Evolutionary conservation across 92 coral and sea anemone species (phyloP).

Genomic region (Metridium senile): DNA sequence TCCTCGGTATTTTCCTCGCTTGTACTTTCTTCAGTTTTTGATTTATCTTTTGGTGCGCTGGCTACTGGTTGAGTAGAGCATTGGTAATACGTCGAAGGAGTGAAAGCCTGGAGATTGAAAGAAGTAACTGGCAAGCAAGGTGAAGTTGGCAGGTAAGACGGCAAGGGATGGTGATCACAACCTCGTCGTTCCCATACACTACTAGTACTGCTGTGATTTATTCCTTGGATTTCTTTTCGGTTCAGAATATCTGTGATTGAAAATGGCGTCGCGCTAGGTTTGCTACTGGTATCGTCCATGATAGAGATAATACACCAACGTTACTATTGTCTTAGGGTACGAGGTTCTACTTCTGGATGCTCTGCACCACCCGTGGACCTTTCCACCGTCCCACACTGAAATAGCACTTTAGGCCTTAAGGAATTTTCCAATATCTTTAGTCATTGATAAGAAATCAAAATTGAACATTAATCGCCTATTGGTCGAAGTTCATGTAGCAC

Average conservation of each 20-base stretch:
- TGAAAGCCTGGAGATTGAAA: conserved; percentile 37
- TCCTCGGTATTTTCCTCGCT: conserved; percentile 53
- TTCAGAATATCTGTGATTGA: conserved; percentile 90
- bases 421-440: conserved; percentile 97
- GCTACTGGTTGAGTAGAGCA: conserved; percentile 29
- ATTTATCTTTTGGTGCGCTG: conserved; percentile 57
- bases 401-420: conserved; percentile 95
- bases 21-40: conserved; percentile 32
- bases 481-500: conserved; percentile 95
- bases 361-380: conserved; percentile 84
- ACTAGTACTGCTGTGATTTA: conserved; percentile 32
- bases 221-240: conserved; percentile 65
- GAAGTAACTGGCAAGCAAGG: conserved; percentile 18
- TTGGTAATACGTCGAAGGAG: conserved; percentile 25
- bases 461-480: conserved; percentile 96
- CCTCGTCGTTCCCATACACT: conserved; percentile 49
- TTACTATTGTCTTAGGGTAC: background rate
- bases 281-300: conserved; percentile 78
- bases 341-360: conserved; percentile 31
- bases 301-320: background rate
- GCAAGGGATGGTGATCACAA: conserved; percentile 27
- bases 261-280: conserved; percentile 80
- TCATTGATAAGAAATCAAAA: conserved; percentile 96
- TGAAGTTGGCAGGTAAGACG: conserved; percentile 32
- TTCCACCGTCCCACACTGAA: conserved; percentile 78